Conservation (phyloP, 2,888 invertebrate species). For the Disparrhopalites patrizii region DNA sequence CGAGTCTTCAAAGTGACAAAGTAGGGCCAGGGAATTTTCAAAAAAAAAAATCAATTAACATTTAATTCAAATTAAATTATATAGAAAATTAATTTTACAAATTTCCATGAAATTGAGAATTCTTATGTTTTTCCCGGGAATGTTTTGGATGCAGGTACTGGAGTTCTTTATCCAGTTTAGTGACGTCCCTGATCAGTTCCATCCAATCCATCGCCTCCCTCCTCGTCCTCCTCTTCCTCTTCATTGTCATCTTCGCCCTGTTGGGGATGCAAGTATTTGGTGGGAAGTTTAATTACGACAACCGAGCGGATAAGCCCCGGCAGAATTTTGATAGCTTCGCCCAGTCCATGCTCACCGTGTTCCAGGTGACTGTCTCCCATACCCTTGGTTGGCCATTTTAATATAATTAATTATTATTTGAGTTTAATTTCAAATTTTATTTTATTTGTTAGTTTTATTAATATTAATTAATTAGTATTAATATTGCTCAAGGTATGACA, state of each 20-base stretch:
- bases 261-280: conserved; percentile 99
- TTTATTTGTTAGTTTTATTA: neutral
- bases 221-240: conserved; percentile 88
- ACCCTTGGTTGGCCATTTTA: too few relatives aligned
- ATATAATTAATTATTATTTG: too few relatives aligned
- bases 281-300: conserved; percentile 90
- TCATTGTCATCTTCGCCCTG: conserved; percentile 99
- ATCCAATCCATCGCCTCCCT: conserved; percentile 61
- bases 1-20: conserved; percentile 99
- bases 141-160: conserved; percentile 60
- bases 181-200: conserved; percentile 60
- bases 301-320: conserved; percentile 74
- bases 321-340: conserved; percentile 99
- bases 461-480: neutral
- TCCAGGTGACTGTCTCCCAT: conserved; percentile 83
- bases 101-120: neutral
- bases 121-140: too few relatives aligned
- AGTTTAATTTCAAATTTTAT: neutral
- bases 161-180: conserved; percentile 60
- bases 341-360: conserved; percentile 96
- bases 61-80: neutral
- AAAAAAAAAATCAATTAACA: too few relatives aligned
- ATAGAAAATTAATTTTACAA: neutral
- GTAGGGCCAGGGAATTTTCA: conserved; percentile 71
- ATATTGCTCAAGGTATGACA: too few relatives aligned